These are phyloP conservation scores for Drosophila borborema DNA, from an alignment of 2,888 invertebrate species.

Conservation along the genomic window DNA sequence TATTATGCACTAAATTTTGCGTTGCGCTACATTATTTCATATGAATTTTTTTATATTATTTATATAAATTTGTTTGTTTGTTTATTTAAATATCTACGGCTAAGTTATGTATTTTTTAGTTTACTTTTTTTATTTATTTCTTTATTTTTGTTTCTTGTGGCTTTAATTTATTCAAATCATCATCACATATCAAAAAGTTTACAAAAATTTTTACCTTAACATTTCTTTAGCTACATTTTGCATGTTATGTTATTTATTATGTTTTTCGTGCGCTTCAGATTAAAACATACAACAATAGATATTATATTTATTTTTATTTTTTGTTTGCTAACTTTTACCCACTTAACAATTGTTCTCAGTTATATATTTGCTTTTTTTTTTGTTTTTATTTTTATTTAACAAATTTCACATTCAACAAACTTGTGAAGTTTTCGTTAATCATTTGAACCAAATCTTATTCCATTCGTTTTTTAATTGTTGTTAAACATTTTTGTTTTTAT, in stretches of 20 bases:
- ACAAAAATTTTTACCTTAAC: conserved; percentile 68
- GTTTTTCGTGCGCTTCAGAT: conserved; percentile 70
- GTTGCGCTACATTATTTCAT: conserved; percentile 61
- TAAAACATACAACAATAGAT: conserved; percentile 77
- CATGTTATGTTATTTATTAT: conserved; percentile 36
- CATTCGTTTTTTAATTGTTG: conserved; percentile 25
- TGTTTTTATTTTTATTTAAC: conserved; percentile 35
- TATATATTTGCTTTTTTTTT: not conserved
- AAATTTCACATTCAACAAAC: conserved; percentile 71
- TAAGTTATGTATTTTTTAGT: conserved; percentile 45
- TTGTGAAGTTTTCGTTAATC: conserved; percentile 7
- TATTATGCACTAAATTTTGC: conserved; percentile 58
- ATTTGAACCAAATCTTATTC: conserved; percentile 32
- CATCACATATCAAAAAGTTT: conserved; percentile 83
- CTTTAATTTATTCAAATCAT: conserved; percentile 81
- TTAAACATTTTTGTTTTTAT: conserved; percentile 38
- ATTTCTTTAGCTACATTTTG: conserved; percentile 65
- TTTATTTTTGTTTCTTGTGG: conserved; percentile 39
- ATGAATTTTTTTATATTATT: conserved; percentile 24
- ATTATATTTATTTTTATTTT: conserved; percentile 32
- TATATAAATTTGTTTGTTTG: conserved; percentile 30
- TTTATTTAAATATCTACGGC: conserved; percentile 71
- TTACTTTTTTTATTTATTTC: conserved; percentile 5
- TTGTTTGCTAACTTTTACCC: conserved; percentile 45
- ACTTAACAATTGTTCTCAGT: conserved; percentile 48